A percentile compares a stretch with the other conserved stretches of the same genome.
These are phyloP conservation scores for Deilephila porcellus DNA, from an alignment of 2,888 invertebrate species.

Conservation along the genomic window DNA sequence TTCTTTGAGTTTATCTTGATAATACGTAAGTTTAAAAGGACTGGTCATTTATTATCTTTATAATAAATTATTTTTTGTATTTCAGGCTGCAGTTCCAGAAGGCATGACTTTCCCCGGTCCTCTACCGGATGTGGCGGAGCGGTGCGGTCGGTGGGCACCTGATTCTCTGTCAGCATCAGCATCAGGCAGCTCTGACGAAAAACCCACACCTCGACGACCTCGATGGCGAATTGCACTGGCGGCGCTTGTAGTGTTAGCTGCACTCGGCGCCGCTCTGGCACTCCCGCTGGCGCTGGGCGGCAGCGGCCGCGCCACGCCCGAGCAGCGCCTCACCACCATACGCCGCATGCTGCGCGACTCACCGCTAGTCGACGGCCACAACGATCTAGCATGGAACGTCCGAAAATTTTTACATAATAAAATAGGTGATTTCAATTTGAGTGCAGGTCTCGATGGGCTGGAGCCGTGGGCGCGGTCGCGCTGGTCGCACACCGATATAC, in stretches of 20 bases:
- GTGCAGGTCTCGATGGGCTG: constrained; percentile 86
- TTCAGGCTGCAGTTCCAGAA: constrained; percentile 80
- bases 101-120: constrained; percentile 82
- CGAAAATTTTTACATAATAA: constrained; percentile 94
- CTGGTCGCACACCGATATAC: constrained; percentile 97
- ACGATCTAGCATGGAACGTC: constrained; percentile 95
- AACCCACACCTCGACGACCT: constrained; percentile 80
- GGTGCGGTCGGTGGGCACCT: constrained; percentile 81
- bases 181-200: constrained; percentile 81
- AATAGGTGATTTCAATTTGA: constrained; percentile 87
- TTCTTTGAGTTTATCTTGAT: no score
- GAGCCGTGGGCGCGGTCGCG: constrained; percentile 94
- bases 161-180: constrained; percentile 80
- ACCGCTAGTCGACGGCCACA: constrained; percentile 92
- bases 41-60: not conserved
- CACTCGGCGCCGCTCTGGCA: constrained; percentile 84
- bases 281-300: constrained; percentile 83
- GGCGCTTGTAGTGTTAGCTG: constrained; percentile 84
- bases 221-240: constrained; percentile 85
- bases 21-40: no score
- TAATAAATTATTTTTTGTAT: constrained; percentile 44
- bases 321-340: constrained; percentile 87
- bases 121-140: constrained; percentile 81
- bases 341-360: constrained; percentile 87
- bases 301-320: constrained; percentile 81